Percentiles rank a stretch among this genome's conserved stretches.
Conservation (phyloP, 2,113 vertebrate genomes). For the Myotis yumanensis region DNA sequence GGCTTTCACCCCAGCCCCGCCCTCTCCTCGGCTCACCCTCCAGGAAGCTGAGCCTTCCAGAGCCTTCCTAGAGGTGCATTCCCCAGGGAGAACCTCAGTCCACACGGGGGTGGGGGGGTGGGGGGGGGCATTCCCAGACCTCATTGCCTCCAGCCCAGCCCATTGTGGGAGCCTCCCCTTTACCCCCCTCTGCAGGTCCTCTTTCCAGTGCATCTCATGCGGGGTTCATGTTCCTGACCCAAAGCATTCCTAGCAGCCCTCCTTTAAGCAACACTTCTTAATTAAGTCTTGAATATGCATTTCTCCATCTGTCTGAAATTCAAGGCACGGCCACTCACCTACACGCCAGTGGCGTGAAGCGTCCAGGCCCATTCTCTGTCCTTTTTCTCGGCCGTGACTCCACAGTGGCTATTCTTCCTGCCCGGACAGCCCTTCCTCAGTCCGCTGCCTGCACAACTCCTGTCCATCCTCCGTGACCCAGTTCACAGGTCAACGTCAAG, state of each 20-base stretch:
- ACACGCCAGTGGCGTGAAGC: too few species aligned
- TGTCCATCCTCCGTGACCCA: not conserved
- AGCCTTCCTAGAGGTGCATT: not conserved
- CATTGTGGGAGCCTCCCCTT: not conserved
- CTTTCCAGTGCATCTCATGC: not conserved
- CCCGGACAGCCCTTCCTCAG: not conserved
- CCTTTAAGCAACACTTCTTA: not conserved
- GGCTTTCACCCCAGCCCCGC: not conserved
- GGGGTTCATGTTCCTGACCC: not conserved
- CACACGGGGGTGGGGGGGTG: not conserved
- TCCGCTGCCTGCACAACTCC: not conserved
- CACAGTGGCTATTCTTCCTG: not conserved
- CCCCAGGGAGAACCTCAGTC: not conserved
- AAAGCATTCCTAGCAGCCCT: not conserved
- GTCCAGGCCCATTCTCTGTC: not conserved
- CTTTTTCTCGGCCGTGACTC: not conserved
- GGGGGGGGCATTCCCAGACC: not conserved
- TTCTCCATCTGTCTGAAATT: not conserved
- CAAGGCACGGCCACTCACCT: not conserved
- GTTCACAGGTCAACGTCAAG: not conserved
- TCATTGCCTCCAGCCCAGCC: not conserved
- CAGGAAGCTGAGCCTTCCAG: not conserved
- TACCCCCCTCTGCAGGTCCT: not conserved
- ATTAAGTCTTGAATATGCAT: not conserved
- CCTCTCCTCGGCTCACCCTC: not conserved